Evolutionary conservation across 1,140 invertebrate genomes (phyloP).

Genomic region (Calliopsis andreniformis): DNA sequence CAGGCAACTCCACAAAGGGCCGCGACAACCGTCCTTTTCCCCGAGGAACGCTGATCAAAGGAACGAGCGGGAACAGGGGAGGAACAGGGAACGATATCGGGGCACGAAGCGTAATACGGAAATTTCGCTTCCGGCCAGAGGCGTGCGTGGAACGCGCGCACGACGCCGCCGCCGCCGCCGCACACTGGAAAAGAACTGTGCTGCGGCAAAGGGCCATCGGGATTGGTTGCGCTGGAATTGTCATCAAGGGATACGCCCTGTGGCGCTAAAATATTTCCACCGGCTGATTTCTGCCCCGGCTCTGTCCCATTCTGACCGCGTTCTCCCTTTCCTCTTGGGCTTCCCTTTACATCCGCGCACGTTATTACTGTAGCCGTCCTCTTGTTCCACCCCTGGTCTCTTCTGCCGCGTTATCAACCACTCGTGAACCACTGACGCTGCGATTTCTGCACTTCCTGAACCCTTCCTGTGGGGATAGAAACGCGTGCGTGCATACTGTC

Average conservation of each 20-base stretch:
- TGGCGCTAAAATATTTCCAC: constrained; percentile 72
- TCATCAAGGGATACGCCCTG: constrained; percentile 72
- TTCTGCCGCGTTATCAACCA: constrained; percentile 34
- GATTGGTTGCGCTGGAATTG: constrained; percentile 62
- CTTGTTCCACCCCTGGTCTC: background rate
- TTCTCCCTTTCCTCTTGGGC: background rate
- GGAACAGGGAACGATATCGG: constrained; percentile 33
- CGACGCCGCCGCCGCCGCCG: too few species aligned
- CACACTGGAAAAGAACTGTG: background rate
- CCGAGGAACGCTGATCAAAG: constrained; percentile 62
- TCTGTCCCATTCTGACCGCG: constrained; percentile 41
- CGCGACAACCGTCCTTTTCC: constrained; percentile 45
- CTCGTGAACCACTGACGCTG: constrained; percentile 40
- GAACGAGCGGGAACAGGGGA: constrained; percentile 4
- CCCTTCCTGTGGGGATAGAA: background rate
- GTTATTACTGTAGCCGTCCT: constrained; percentile 61
- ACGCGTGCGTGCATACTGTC: background rate
- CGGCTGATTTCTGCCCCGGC: constrained; percentile 66
- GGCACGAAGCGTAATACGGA: constrained; percentile 51
- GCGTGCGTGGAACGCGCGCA: constrained; percentile 45
- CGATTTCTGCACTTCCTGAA: constrained; percentile 18
- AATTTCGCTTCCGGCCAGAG: constrained; percentile 61
- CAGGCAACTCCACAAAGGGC: constrained; percentile 40
- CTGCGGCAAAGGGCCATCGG: constrained; percentile 22
- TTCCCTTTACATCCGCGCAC: constrained; percentile 41